Evolutionary conservation across 1,140 invertebrate species (phyloP).

Genomic region (Psix sp.): DNA sequence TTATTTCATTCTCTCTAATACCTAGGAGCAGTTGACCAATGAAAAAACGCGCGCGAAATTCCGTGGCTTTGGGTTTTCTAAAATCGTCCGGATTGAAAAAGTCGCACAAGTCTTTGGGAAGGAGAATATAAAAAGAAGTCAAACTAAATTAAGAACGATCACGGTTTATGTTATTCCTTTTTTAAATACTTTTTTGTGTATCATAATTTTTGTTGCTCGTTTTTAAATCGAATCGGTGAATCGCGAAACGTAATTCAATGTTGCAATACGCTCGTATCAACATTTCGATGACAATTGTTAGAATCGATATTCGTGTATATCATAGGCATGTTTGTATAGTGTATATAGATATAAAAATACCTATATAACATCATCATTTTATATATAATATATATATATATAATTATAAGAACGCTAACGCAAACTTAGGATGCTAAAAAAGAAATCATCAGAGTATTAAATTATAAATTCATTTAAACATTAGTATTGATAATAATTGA

Average conservation of each 20-base stretch:
- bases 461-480: constrained; percentile 66
- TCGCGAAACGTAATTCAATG: constrained; percentile 51
- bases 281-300: constrained; percentile 49
- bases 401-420: constrained; percentile 57
- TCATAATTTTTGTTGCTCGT: constrained; percentile 38
- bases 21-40: constrained; percentile 50
- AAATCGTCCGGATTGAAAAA: not conserved
- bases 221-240: constrained; percentile 41
- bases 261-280: constrained; percentile 37
- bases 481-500: constrained; percentile 61
- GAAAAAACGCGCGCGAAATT: constrained; percentile 12
- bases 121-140: constrained; percentile 29
- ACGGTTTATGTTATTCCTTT: constrained; percentile 41
- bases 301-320: constrained; percentile 46
- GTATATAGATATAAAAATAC: constrained; percentile 51
- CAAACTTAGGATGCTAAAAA: constrained; percentile 62
- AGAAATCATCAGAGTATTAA: constrained; percentile 65
- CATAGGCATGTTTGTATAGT: constrained; percentile 29
- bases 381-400: constrained; percentile 46
- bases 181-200: constrained; percentile 43
- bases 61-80: constrained; percentile 4
- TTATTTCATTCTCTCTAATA: constrained; percentile 52
- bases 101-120: constrained; percentile 35
- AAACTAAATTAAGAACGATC: constrained; percentile 50
- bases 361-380: constrained; percentile 29